Percentiles rank a stretch among this genome's conserved stretches.
These are phyloP conservation scores for Hirtodrosophila cameraria DNA, from an alignment of 2,888 invertebrate genomes.

Conservation along the genomic window DNA sequence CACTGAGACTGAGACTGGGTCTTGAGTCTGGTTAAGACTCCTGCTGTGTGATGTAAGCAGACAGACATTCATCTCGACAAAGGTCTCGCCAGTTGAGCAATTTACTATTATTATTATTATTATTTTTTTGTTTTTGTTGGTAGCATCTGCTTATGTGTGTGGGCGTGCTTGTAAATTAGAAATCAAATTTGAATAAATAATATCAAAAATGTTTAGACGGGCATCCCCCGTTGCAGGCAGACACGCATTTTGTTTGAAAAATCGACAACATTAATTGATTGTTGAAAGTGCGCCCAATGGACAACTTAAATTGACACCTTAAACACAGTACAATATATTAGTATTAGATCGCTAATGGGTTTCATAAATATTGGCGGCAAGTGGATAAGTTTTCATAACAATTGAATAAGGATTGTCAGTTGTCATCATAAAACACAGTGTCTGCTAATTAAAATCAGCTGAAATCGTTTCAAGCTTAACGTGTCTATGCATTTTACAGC, in stretches of 20 bases:
- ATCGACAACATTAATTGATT: too few relatives aligned
- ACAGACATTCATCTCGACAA: conserved; percentile 24
- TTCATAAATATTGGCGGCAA: conserved; percentile 57
- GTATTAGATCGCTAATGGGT: conserved; percentile 52
- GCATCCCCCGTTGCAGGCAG: conserved; percentile 40
- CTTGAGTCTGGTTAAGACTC: conserved; percentile 45
- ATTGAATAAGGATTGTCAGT: conserved; percentile 31
- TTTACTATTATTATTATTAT: conserved; percentile 2
- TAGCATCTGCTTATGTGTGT: conserved; percentile 8
- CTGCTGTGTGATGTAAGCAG: conserved; percentile 69
- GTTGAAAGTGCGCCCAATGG: conserved; percentile 36
- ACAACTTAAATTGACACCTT: conserved; percentile 47
- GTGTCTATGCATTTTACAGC: conserved; percentile 21
- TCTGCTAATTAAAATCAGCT: conserved; percentile 63
- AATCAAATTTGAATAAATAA: conserved; percentile 23
- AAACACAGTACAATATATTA: conserved; percentile 69
- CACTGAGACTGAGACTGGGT: background rate
- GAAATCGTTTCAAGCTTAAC: conserved; percentile 35
- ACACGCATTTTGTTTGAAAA: background rate
- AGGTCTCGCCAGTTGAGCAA: conserved; percentile 52
- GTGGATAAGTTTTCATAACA: conserved; percentile 47
- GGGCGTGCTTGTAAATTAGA: conserved; percentile 38
- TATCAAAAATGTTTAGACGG: conserved; percentile 15
- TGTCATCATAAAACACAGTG: conserved; percentile 30
- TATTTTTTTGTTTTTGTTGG: conserved; percentile 1